Evolutionary conservation across 1,140 invertebrate species (phyloP).

Genomic region (Arctopsyche grandis): DNA sequence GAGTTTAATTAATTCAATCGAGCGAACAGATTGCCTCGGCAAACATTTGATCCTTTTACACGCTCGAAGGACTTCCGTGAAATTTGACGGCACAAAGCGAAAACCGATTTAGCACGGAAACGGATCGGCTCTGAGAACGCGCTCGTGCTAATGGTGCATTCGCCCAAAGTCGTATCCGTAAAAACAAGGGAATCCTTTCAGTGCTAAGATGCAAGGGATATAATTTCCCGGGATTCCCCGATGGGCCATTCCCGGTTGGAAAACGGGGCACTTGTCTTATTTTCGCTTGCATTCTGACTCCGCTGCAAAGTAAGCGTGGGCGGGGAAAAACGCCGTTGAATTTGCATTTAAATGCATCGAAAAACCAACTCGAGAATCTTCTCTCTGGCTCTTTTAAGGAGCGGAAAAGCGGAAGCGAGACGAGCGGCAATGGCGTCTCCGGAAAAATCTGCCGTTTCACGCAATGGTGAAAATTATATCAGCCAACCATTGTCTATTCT

Average conservation of each 20-base stretch:
- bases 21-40: background rate
- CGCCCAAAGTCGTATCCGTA: background rate
- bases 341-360: conserved; percentile 27
- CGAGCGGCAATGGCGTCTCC: background rate
- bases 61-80: background rate
- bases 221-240: conserved; percentile 10
- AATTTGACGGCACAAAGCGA: background rate
- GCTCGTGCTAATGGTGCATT: conserved; percentile 9
- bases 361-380: background rate
- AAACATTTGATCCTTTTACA: background rate
- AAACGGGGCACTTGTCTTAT: conserved; percentile 23
- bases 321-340: background rate
- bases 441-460: conserved; percentile 13
- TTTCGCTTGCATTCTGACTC: conserved; percentile 13
- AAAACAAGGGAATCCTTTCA: conserved; percentile 25
- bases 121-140: too few species aligned
- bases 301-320: background rate
- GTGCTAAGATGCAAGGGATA: background rate
- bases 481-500: conserved; percentile 8
- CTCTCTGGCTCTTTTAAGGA: background rate
- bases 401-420: background rate
- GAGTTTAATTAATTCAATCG: background rate
- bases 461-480: conserved; percentile 10
- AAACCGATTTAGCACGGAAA: background rate
- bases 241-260: background rate